Conservation (phyloP, 2,113 vertebrate species). For the Ammospiza nelsoni region DNA sequence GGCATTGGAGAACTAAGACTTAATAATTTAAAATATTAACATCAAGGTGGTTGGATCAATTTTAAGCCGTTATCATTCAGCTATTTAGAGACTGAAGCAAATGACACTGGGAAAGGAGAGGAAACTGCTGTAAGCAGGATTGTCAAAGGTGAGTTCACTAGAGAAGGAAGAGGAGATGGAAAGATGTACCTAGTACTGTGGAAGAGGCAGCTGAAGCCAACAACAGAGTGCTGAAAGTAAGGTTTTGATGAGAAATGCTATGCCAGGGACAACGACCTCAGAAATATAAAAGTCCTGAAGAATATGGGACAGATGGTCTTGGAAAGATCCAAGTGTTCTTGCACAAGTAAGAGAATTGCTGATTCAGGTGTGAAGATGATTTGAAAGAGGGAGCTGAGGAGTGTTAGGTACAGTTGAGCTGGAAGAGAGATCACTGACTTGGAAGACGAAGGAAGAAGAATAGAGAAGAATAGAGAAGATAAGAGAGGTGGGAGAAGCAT, state of each 20-base stretch:
- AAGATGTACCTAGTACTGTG: background rate
- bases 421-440: background rate
- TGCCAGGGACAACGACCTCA: background rate
- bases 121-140: background rate
- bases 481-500: background rate
- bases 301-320: background rate
- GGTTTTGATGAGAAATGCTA: background rate
- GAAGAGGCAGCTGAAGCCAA: background rate
- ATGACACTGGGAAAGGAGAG: background rate
- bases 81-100: background rate
- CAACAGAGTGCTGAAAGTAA: background rate
- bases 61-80: conserved; percentile 15
- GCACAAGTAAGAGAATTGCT: background rate
- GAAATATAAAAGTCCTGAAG: background rate
- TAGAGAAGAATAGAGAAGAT: background rate
- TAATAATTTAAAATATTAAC: conserved; percentile 57
- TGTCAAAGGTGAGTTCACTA: background rate
- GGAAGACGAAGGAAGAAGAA: background rate
- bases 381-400: background rate
- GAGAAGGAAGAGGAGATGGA: background rate
- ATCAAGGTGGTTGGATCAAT: conserved; percentile 25
- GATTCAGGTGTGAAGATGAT: background rate
- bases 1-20: conserved; percentile 35
- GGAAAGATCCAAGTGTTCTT: background rate
- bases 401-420: background rate